These are phyloP conservation scores for Eumerus sabulonum DNA, from an alignment of 2,888 invertebrate species.

Conservation along the genomic window DNA sequence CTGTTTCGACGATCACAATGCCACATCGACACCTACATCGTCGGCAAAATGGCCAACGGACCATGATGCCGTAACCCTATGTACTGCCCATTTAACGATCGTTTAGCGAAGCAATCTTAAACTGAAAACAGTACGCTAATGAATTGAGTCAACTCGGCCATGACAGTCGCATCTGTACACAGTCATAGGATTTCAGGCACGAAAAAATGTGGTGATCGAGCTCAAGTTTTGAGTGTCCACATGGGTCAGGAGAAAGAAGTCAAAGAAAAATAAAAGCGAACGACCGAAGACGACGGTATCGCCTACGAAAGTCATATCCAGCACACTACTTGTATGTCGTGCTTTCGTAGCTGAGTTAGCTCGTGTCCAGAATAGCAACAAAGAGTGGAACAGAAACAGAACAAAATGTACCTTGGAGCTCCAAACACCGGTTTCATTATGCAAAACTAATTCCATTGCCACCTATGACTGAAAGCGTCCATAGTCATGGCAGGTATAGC, in stretches of 20 bases:
- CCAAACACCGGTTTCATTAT: conserved; percentile 45
- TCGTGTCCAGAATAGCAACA: conserved; percentile 54
- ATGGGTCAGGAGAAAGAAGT: conserved; percentile 47
- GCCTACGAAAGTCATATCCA: conserved; percentile 48
- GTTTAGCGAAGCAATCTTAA: conserved; percentile 21
- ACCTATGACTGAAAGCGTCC: conserved; percentile 35
- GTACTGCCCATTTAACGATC: conserved; percentile 30
- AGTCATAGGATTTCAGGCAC: conserved; percentile 1
- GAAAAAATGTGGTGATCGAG: background rate
- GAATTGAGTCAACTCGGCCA: conserved; percentile 13
- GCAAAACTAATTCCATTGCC: conserved; percentile 59
- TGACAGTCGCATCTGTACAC: background rate
- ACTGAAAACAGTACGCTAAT: conserved; percentile 30
- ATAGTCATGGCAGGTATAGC: background rate
- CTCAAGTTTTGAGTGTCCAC: conserved; percentile 3
- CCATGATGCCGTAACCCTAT: conserved; percentile 4
- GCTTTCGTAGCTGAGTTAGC: conserved; percentile 31
- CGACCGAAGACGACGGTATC: conserved; percentile 21
- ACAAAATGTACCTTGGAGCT: background rate
- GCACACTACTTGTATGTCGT: conserved; percentile 33
- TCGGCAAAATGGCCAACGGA: conserved; percentile 9
- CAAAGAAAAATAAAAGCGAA: conserved; percentile 8
- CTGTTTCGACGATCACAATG: conserved; percentile 3
- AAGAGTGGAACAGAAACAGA: too few species aligned
- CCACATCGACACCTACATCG: conserved; percentile 39